Conservation (phyloP, 2,888 invertebrate species). For the Lycia hirtaria region DNA sequence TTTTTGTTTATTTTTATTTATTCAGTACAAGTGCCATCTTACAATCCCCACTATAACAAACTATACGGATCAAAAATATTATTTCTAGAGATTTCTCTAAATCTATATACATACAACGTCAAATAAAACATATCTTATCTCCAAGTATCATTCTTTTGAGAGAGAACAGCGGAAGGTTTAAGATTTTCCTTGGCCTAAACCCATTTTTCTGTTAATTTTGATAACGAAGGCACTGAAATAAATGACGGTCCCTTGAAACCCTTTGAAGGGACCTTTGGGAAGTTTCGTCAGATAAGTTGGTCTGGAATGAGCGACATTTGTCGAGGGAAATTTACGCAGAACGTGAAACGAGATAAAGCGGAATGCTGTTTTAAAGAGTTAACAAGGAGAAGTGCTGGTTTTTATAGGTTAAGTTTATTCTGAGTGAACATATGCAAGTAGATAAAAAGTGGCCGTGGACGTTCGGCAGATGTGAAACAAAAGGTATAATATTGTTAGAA, state of each 20-base stretch:
- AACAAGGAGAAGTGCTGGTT: slow-evolving; percentile 22
- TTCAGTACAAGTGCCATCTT: not conserved
- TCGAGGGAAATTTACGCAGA: slow-evolving; percentile 42
- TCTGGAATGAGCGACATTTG: slow-evolving; percentile 57
- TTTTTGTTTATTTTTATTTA: not conserved
- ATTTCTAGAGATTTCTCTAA: not conserved
- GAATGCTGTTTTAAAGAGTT: slow-evolving; percentile 39
- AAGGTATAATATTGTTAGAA: no score
- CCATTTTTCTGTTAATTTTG: slow-evolving; percentile 46
- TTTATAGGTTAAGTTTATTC: no score
- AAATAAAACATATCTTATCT: slow-evolving; percentile 25
- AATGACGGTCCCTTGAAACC: slow-evolving; percentile 55
- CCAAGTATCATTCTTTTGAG: slow-evolving; percentile 16
- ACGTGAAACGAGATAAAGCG: slow-evolving; percentile 47
- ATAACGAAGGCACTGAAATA: slow-evolving; percentile 53
- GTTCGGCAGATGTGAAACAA: no score
- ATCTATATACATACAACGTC: slow-evolving; percentile 5
- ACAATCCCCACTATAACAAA: not conserved
- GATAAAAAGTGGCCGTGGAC: no score
- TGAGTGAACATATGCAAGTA: no score
- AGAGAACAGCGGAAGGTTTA: slow-evolving; percentile 29
- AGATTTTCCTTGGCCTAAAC: slow-evolving; percentile 40
- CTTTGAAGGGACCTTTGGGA: slow-evolving; percentile 50
- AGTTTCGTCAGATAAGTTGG: slow-evolving; percentile 57
- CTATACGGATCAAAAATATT: not conserved